These are phyloP conservation scores for Neopelma chrysocephalum DNA, from an alignment of 2,797 vertebrate species.

Conservation along the genomic window DNA sequence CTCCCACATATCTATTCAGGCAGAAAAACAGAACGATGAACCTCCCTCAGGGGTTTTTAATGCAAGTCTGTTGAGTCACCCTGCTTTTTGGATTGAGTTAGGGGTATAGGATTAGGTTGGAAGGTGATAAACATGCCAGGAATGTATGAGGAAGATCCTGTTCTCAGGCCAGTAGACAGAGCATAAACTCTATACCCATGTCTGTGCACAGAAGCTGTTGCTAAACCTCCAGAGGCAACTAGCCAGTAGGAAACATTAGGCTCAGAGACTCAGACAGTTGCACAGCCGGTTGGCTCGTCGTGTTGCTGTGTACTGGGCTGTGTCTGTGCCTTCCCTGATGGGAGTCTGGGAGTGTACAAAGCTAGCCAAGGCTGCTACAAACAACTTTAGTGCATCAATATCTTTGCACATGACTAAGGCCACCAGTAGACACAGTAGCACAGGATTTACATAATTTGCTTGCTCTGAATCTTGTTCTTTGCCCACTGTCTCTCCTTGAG, in stretches of 20 bases:
- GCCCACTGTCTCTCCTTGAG: background rate
- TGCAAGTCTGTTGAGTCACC: conserved; percentile 43
- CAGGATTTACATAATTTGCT: background rate
- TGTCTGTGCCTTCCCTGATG: background rate
- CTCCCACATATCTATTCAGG: conserved; percentile 51
- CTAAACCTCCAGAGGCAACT: background rate
- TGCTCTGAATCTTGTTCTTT: background rate
- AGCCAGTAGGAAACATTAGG: background rate
- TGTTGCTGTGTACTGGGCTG: background rate
- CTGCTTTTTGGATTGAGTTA: conserved; percentile 20
- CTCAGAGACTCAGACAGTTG: background rate
- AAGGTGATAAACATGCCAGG: conserved; percentile 4
- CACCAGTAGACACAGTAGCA: background rate
- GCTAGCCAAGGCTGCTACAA: background rate
- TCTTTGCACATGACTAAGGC: background rate
- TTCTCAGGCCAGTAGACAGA: background rate
- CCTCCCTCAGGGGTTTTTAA: conserved; percentile 54
- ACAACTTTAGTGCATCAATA: background rate
- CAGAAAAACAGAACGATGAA: conserved; percentile 47
- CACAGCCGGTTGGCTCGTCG: background rate
- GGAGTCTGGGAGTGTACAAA: background rate
- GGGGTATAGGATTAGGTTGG: background rate
- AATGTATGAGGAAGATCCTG: conserved; percentile 21
- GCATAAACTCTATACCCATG: background rate
- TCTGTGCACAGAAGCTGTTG: background rate